These are phyloP conservation scores for Brachystomella parvula DNA, from an alignment of 1,140 invertebrate genomes.

Conservation along the genomic window DNA sequence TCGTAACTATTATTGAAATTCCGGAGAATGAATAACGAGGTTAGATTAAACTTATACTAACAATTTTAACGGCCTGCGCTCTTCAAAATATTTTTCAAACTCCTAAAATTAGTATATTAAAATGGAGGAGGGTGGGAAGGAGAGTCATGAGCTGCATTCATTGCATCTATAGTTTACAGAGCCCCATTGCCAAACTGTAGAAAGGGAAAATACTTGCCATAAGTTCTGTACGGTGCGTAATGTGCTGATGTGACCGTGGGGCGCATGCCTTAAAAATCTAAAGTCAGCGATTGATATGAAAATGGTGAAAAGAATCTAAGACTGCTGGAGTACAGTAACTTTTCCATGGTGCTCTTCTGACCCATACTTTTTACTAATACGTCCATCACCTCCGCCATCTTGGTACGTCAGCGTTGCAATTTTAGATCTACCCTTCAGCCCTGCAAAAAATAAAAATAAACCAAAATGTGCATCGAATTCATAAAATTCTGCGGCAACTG, in stretches of 20 bases:
- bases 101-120: no score
- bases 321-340: conserved; percentile 40
- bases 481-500: background rate
- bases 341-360: conserved; percentile 42
- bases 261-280: background rate
- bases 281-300: background rate
- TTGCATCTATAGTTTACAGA: no score
- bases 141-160: no score
- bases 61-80: no score
- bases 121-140: no score
- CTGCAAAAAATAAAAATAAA: conserved; percentile 7
- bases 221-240: background rate
- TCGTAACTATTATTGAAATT: no score
- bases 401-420: conserved; percentile 32
- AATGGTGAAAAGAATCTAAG: background rate
- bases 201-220: background rate
- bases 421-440: conserved; percentile 25
- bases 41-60: no score
- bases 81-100: no score
- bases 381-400: conserved; percentile 27
- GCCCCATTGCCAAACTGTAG: background rate
- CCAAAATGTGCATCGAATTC: background rate
- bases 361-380: conserved; percentile 39
- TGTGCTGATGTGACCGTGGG: background rate
- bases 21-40: no score